Conservation (phyloP, 2,888 invertebrate species). For the Folsomia manolachei region DNA sequence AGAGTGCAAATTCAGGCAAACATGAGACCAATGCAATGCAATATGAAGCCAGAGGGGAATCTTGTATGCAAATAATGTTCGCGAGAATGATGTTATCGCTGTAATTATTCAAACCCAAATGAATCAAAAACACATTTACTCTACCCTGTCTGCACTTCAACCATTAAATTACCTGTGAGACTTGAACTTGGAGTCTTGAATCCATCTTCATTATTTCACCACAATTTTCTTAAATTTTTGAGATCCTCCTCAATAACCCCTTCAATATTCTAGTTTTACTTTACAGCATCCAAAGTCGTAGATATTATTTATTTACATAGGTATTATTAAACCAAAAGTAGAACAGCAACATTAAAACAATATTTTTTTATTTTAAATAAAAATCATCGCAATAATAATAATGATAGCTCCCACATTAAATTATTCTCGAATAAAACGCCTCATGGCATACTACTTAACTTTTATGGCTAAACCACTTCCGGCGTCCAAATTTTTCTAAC, state of each 20-base stretch:
- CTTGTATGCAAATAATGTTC: not conserved
- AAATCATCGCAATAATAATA: too few species aligned
- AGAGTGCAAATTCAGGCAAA: too few species aligned
- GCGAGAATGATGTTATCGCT: not conserved
- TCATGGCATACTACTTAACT: slow-evolving; percentile 3
- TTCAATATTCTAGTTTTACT: too few species aligned
- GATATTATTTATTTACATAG: too few species aligned
- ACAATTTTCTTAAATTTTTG: not conserved
- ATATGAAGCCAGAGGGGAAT: not conserved
- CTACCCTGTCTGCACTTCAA: not conserved
- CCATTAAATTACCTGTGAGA: not conserved
- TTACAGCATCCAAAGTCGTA: too few species aligned
- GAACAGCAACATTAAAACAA: too few species aligned
- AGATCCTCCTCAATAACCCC: not conserved
- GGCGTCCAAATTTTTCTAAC: not conserved
- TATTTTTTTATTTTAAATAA: too few species aligned
- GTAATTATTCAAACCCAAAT: not conserved
- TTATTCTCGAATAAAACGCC: slow-evolving; percentile 10
- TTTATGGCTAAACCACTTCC: slow-evolving; percentile 19
- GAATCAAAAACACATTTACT: not conserved
- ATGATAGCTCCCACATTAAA: slow-evolving; percentile 5
- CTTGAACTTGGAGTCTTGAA: too few species aligned
- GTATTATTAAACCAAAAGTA: too few species aligned
- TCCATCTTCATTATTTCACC: too few species aligned
- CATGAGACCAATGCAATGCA: too few species aligned